These are phyloP conservation scores for Plumapathes pennacea DNA, from an alignment of 92 coral and sea anemone genomes.

Conservation along the genomic window DNA sequence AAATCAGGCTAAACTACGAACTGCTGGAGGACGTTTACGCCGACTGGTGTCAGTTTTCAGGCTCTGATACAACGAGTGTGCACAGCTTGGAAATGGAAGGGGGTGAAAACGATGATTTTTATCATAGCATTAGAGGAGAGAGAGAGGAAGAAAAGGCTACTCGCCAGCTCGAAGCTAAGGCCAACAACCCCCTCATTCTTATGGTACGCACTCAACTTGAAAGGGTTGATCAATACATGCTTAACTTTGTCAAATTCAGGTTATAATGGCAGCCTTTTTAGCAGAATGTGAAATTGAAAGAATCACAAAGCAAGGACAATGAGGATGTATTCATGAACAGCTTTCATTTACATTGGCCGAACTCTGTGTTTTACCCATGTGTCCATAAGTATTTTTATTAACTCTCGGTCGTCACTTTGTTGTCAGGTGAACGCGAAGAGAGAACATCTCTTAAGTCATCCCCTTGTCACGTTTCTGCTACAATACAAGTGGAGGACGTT, in stretches of 20 bases:
- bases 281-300: too few relatives aligned
- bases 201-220: slow-evolving; percentile 82
- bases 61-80: slow-evolving; percentile 67
- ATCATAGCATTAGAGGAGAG: slow-evolving; percentile 29
- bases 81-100: slow-evolving; percentile 45
- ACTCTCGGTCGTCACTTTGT: too few relatives aligned
- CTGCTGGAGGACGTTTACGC: slow-evolving; percentile 87
- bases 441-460: slow-evolving; percentile 78
- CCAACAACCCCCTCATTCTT: slow-evolving; percentile 87
- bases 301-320: too few relatives aligned
- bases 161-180: slow-evolving; percentile 70
- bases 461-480: slow-evolving; percentile 76
- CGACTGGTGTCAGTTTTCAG: slow-evolving; percentile 63
- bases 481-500: slow-evolving; percentile 81
- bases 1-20: slow-evolving; percentile 67
- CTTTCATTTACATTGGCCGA: too few relatives aligned
- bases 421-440: slow-evolving; percentile 72
- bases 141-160: slow-evolving; percentile 34
- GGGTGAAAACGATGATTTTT: slow-evolving; percentile 31
- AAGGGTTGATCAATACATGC: too few relatives aligned
- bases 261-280: too few relatives aligned
- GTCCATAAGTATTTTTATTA: too few relatives aligned
- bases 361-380: too few relatives aligned
- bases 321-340: too few relatives aligned
- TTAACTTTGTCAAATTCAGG: too few relatives aligned